phyloP scores from a whole-genome alignment of 2,888 invertebrate species.

The Leptopilina syphax region DNA sequence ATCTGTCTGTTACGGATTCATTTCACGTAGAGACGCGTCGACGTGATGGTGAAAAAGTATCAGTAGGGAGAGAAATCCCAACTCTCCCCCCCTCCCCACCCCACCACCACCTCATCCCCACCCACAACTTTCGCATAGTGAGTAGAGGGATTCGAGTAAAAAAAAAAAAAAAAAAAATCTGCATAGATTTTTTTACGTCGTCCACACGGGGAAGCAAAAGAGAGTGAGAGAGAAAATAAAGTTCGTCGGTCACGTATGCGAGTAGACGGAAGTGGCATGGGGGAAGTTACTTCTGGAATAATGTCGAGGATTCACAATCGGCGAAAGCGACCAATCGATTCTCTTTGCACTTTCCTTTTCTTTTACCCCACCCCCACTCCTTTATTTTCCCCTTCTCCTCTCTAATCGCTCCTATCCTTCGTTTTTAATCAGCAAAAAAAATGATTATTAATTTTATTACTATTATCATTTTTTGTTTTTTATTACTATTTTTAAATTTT shows the following conservation, averaged over 20 bases:
- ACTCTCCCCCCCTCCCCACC: conserved; percentile 39
- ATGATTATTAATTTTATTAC: no score
- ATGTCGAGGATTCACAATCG: conserved; percentile 28
- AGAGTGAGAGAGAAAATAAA: conserved; percentile 20
- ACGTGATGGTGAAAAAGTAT: conserved; percentile 69
- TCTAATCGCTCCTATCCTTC: no score
- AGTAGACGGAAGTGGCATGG: conserved; percentile 50
- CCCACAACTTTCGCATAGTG: conserved; percentile 42
- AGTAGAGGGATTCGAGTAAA: conserved; percentile 61
- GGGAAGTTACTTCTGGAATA: conserved; percentile 46
- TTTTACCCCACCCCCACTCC: no score
- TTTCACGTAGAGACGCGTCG: conserved; percentile 71
- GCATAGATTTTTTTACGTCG: conserved; percentile 67
- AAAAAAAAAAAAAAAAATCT: conserved; percentile 65
- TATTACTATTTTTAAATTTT: no score
- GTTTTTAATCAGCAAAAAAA: no score
- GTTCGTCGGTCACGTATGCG: conserved; percentile 58
- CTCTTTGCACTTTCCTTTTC: conserved; percentile 27
- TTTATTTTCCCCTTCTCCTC: no score
- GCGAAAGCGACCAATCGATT: conserved; percentile 30
- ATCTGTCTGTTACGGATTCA: conserved; percentile 69
- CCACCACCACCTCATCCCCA: no score
- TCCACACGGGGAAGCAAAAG: conserved; percentile 45
- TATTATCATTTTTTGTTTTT: no score
- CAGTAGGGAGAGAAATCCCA: conserved; percentile 49